phyloP scores from a whole-genome alignment of 2,113 vertebrate genomes.

The Pyxicephalus adspersus region DNA sequence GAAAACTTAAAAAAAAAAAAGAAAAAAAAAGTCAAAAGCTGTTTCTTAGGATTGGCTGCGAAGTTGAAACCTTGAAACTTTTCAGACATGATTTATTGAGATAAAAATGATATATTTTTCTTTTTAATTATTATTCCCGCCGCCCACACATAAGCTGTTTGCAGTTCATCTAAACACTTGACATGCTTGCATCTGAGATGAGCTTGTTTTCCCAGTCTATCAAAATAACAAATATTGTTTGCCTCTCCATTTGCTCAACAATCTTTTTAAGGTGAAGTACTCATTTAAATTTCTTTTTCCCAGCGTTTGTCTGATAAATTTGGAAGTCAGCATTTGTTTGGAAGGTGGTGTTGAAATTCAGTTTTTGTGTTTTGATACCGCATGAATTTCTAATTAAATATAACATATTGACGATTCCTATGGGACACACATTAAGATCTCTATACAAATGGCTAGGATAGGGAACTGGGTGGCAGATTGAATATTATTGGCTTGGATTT shows the following conservation, averaged over 20 bases:
- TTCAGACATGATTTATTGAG: constrained; percentile 44
- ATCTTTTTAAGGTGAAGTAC: constrained; percentile 47
- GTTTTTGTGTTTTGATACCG: constrained; percentile 33
- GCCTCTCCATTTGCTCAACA: constrained; percentile 46
- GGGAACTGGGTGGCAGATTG: not conserved
- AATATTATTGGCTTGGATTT: not conserved
- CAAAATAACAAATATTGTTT: constrained; percentile 58
- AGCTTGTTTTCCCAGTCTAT: constrained; percentile 53
- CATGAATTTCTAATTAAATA: constrained; percentile 25
- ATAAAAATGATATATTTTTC: constrained; percentile 46
- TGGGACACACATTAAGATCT: not conserved
- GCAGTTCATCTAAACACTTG: constrained; percentile 57
- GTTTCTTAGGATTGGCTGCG: not conserved
- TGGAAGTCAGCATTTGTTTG: constrained; percentile 49
- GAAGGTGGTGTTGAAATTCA: constrained; percentile 42
- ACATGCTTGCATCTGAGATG: constrained; percentile 54
- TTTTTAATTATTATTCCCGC: constrained; percentile 55
- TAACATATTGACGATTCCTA: constrained; percentile 15
- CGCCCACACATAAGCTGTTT: constrained; percentile 57
- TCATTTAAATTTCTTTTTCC: constrained; percentile 20
- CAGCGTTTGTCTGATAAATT: constrained; percentile 34
- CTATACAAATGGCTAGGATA: not conserved
- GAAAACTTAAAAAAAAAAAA: too few species aligned
- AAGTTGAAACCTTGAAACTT: constrained; percentile 25
- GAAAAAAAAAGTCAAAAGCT: too few species aligned